Conservation (phyloP, 2,888 invertebrate species). For the Zhuqinia jingwanae region DNA sequence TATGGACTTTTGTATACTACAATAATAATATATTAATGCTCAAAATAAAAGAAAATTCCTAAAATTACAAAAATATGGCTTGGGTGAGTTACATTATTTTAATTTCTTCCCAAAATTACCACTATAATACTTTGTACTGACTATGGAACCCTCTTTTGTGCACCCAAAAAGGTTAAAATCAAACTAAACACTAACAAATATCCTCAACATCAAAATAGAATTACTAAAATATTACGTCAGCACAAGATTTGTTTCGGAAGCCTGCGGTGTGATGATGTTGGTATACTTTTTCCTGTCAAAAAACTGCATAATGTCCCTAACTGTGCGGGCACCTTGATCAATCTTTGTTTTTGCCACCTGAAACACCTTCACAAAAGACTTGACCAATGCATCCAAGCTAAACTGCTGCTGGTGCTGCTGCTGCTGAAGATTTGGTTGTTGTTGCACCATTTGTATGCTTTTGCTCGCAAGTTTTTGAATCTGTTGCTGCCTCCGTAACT, state of each 20-base stretch:
- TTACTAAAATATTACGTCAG: not conserved
- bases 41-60: not conserved
- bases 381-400: slow-evolving; percentile 53
- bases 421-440: not conserved
- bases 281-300: slow-evolving; percentile 55
- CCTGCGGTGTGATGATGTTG: slow-evolving; percentile 25
- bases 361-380: slow-evolving; percentile 60
- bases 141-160: no score
- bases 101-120: no score
- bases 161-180: no score
- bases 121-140: no score
- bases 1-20: slow-evolving; percentile 25
- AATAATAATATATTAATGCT: slow-evolving; percentile 2
- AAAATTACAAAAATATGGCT: no score
- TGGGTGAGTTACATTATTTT: no score
- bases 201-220: no score
- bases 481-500: slow-evolving; percentile 51
- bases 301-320: slow-evolving; percentile 47
- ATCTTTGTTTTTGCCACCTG: slow-evolving; percentile 63
- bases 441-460: no score
- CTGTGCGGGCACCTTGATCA: slow-evolving; percentile 59
- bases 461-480: slow-evolving; percentile 46
- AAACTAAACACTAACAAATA: no score
- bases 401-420: slow-evolving; percentile 44
- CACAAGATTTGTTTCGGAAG: slow-evolving; percentile 50